Conservation (phyloP, 2,113 vertebrate species). For the Bucco capensis region DNA sequence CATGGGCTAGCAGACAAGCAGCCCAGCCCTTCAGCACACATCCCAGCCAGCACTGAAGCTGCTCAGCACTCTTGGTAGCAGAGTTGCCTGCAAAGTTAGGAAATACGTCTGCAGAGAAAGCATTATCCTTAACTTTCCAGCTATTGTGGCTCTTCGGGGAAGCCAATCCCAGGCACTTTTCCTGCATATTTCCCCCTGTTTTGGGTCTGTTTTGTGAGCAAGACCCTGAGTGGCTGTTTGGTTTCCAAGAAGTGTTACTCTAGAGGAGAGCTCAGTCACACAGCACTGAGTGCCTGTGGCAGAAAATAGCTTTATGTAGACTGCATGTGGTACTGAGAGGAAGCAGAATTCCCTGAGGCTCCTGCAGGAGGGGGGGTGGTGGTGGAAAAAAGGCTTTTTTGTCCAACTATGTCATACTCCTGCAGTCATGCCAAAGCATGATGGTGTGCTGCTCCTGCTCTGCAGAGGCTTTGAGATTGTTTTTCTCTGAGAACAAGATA, state of each 20-base stretch:
- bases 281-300: background rate
- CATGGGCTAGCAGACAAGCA: background rate
- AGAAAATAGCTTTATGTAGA: conserved; percentile 50
- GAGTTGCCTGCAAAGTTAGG: background rate
- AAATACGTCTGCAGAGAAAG: accelerated
- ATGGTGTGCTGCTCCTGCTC: background rate
- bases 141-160: background rate
- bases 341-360: conserved; percentile 29
- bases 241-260: conserved; percentile 10
- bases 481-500: background rate
- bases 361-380: background rate
- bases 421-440: background rate
- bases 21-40: background rate
- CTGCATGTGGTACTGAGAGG: conserved; percentile 1
- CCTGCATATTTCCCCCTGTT: accelerated
- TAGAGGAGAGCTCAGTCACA: background rate
- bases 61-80: background rate
- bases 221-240: accelerated
- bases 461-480: background rate
- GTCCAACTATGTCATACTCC: background rate
- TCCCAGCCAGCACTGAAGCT: accelerated
- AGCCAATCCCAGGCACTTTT: background rate
- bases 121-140: background rate
- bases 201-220: background rate
- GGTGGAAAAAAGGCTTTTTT: conserved; percentile 19